These are phyloP conservation scores for Drosophila miranda DNA, from an alignment of 1,140 invertebrate genomes.

Conservation along the genomic window DNA sequence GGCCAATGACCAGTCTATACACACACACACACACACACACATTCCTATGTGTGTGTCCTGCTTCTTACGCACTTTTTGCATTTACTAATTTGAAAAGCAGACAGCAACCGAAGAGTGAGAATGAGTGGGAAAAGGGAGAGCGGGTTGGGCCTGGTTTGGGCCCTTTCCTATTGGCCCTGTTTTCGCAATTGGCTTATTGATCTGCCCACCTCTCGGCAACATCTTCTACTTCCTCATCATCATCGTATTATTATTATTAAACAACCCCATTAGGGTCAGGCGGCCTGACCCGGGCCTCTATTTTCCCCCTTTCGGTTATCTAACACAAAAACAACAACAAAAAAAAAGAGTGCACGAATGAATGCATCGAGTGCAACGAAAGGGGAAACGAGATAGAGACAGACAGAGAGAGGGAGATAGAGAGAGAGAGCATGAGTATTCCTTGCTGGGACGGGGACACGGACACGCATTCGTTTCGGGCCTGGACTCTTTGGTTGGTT, in stretches of 20 bases:
- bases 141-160: constrained; percentile 20
- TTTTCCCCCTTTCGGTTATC: constrained; percentile 49
- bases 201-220: constrained; percentile 56
- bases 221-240: constrained; percentile 54
- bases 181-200: constrained; percentile 63
- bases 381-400: constrained; percentile 4
- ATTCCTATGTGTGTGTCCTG: constrained; percentile 27
- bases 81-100: constrained; percentile 69
- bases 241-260: constrained; percentile 66
- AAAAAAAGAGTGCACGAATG: neutral
- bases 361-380: constrained; percentile 10
- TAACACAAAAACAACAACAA: constrained; percentile 30
- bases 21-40: constrained; percentile 11
- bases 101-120: neutral
- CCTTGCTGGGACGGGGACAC: constrained; percentile 45
- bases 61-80: constrained; percentile 77
- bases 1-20: constrained; percentile 71
- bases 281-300: neutral
- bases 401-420: neutral
- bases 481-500: constrained; percentile 19
- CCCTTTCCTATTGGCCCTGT: constrained; percentile 61
- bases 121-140: neutral
- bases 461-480: constrained; percentile 31
- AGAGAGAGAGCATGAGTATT: constrained; percentile 14
- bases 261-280: constrained; percentile 70